Base-by-base conservation (phyloP, 2,797 vertebrate genomes). In the Austrolebias charrua region DNA sequence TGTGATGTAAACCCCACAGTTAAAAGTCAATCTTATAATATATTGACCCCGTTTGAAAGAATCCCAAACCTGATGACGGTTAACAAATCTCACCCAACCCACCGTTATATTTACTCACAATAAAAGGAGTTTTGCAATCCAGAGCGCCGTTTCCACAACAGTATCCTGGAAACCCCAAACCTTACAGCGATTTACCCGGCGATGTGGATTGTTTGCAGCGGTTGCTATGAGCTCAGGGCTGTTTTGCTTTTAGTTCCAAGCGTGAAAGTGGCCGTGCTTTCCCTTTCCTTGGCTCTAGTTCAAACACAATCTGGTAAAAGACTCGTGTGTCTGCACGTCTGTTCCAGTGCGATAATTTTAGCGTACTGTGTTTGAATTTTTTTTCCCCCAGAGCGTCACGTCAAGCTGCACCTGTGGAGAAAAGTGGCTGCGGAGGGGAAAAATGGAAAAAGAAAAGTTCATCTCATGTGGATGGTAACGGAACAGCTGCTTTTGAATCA, bases 381-480 rank as follows among this genome's bases (percentile, higher is more conserved):
- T 61, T 51, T 8, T 15, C 45, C 59, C 54, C 18, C 69, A 92
- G 90, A 61, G 28, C 64, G 13, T 0, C 38, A 79, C 15, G 33
- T 81, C 18, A 67, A 60, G 46, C 60, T 85, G 31, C 28, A 0
- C 0, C 61, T 88, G 40, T 92, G 90, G 90, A 88, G 89, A 42
- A 86, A 76, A 1, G 33, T 90, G 7, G 4, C 38, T 19, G 45
- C 73, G 55, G 47, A 29, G 1, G 33, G 55, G 0, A 20, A 46
- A 33, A 56, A 49, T 7, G 74, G 79, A 28, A 5, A 55, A 0
- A 73, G 88, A 69, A 78, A 62, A 15, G 79, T 92, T 19, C 42
- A 3, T 1, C 62, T n/a, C 52, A 77, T 90, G 84, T 92, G 89
- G 89, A 78, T 0, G 71, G 90, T 92, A 71, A 66, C 67, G 18